Evolutionary conservation across 2,797 vertebrate species (phyloP), one percentile per base, ranked within the genome.

Genomic region (Gallinago nigripennis): DNA sequence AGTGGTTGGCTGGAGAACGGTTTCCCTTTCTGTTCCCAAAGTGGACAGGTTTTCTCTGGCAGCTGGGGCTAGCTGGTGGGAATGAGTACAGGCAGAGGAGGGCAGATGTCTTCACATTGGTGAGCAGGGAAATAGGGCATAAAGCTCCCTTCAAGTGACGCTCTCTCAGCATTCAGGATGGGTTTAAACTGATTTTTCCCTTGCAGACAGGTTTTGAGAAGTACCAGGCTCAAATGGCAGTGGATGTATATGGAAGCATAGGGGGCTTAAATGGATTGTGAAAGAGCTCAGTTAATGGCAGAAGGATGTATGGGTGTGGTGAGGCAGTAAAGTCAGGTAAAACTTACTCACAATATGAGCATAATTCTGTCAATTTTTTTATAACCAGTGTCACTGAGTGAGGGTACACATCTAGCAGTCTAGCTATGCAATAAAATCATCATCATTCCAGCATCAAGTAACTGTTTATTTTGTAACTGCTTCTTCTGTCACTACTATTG

Each of bases 81-180:
- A 86, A 61, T 35, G 46, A 77, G 61, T 86, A 53, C 39, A 81
- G 45, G 24, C 82, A 90, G 73, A 58, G 58, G 20, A 94, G 85
- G 73, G 80, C 72, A 92, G 82, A 58, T 88, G 80, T 95, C 88
- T 89, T 94, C 87, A 83, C 57, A 43, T 35, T 90, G 57, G 37
- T 82, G 24, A 94, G 80, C 66, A 68, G 30, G 50, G 75, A 95
- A 95, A 81, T 50, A 92, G 50, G 68, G 64, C 86, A 94, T 60
- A 82, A 87, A 78, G 35, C 18, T 88, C 57, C 46, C 61, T 86
- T 58, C 76, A 81, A 64, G 37, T 84, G 63, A 64, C 45, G 53
- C 33, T 87, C 28, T 16, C 16, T 95, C 69, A 57, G 19, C 43
- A 51, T 65, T 28, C 6, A 5, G 23, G 25, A 17, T 66, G 16